Base-by-base conservation (phyloP, 2,113 vertebrate species). In the Cariama cristata region DNA sequence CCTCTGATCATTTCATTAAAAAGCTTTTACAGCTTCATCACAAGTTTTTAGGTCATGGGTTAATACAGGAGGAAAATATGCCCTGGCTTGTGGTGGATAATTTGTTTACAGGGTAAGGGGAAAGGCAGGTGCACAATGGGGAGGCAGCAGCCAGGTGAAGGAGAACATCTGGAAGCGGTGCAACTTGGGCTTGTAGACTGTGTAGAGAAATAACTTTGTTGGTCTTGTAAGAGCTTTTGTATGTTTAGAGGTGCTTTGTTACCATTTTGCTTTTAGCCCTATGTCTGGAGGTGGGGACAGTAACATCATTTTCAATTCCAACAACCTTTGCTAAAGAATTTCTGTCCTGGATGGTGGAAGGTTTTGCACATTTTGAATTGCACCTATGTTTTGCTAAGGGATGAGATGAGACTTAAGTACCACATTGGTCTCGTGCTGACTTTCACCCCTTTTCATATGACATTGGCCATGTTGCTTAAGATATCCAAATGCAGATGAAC, bases 1-100 rank as follows among this genome's bases (percentile, higher is more conserved):
- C 88, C 85, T 95, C 95, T 92, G 92, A 95, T 97, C 38, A 13
- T 91, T 93, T 95, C 76, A 96, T 90, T 91, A 76, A 91, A 82
- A 94, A 79, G 44, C 53, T 82, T 90, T 79, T 82, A 86, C 33
- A 76, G 32, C 28, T 71, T 35, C 86, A 83, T 92, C 90, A 69
- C 59, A 90, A 96, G 49, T 59, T 94, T 97, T 90, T 80, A 96
- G 90, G 87, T 88, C 66, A 88, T 47, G 82, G 63, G 92, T 94
- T 94, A 69, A 77, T 94, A 49, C 32, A 55, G 88, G 71, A 92
- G 86, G 56, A 58, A 87, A 92, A 89, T 93, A 50, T 5, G 88
- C 49, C 94, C 83, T 49, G 58, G 76, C 95, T 93, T 93, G 96
- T 89, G 91, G 76, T 79, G 89, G 49, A 38, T 60, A 79, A 91